phyloP scores from a whole-genome alignment of 2,888 invertebrate species.

The Nephrotoma appendiculata region DNA sequence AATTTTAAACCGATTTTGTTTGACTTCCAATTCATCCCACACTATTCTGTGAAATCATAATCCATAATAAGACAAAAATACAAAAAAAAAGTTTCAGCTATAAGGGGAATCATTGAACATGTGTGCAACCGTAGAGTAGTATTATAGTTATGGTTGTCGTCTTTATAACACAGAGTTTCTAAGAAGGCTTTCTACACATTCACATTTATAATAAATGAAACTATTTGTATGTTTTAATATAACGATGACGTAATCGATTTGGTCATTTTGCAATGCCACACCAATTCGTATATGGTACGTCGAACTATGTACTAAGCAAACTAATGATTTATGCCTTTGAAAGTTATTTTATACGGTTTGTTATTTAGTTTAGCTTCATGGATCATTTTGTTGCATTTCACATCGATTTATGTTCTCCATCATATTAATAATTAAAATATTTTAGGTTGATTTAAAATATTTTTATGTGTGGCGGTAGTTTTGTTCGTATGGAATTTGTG shows the following conservation, averaged over 20 bases:
- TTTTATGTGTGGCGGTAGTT: background rate
- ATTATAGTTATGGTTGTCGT: background rate
- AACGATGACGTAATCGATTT: background rate
- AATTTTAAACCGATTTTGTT: background rate
- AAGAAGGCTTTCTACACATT: background rate
- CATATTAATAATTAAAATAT: background rate
- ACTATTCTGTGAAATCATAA: background rate
- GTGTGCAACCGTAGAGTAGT: too few relatives aligned
- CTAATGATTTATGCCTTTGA: background rate
- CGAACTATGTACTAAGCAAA: background rate
- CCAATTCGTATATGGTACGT: background rate
- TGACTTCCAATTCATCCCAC: background rate
- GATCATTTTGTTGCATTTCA: background rate
- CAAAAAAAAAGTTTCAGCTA: background rate
- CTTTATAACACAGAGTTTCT: background rate
- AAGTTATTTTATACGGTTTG: background rate
- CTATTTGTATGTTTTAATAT: background rate
- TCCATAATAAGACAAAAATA: background rate
- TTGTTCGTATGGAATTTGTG: background rate
- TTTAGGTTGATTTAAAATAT: background rate
- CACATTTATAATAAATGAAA: background rate
- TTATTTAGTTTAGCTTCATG: background rate
- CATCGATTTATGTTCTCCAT: background rate
- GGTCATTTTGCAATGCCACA: background rate
- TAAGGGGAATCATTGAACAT: background rate